phyloP scores from a whole-genome alignment of 1,140 invertebrate genomes.

The Drosophila gunungcola region DNA sequence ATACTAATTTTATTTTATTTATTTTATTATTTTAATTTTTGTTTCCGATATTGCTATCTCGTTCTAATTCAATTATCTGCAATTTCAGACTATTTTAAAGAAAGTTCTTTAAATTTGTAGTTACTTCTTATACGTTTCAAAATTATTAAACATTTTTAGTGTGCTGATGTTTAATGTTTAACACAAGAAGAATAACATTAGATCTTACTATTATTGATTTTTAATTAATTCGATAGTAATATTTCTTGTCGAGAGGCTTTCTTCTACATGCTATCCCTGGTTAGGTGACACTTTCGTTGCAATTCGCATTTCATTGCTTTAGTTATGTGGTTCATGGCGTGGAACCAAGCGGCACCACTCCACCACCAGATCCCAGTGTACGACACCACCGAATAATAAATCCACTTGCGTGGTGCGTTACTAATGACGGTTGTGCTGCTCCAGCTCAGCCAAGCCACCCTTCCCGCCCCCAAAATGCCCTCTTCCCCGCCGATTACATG shows the following conservation, averaged over 20 bases:
- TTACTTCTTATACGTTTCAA: no score
- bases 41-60: not conserved
- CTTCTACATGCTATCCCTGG: not conserved
- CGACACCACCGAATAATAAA: not conserved
- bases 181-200: no score
- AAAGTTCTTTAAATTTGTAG: no score
- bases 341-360: slow-evolving; percentile 69
- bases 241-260: not conserved
- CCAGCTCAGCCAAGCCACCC: not conserved
- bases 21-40: not conserved
- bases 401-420: slow-evolving; percentile 59
- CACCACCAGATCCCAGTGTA: not conserved
- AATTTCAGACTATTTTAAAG: no score
- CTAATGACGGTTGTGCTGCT: slow-evolving; percentile 57
- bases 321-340: slow-evolving; percentile 47
- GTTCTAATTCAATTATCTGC: not conserved
- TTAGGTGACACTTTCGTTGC: slow-evolving; percentile 73
- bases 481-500: slow-evolving; percentile 43
- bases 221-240: not conserved
- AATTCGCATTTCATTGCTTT: slow-evolving; percentile 61
- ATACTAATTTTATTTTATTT: no score
- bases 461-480: not conserved
- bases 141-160: no score
- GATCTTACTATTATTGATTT: no score
- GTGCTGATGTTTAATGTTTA: no score